phyloP scores from a whole-genome alignment of 2,797 vertebrate species.

The Squalus acanthias region DNA sequence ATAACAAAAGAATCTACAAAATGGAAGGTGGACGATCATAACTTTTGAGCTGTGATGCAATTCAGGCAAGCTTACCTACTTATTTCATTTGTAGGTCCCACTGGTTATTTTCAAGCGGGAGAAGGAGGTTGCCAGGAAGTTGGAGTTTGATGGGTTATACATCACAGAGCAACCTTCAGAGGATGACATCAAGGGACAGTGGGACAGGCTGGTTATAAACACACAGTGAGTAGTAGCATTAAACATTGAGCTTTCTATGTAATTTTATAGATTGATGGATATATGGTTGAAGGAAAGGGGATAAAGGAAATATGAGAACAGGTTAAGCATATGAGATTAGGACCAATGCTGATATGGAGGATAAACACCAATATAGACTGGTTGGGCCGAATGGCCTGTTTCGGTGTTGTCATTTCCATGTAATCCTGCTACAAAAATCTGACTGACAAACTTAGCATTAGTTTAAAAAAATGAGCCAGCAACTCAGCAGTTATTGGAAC shows the following conservation, averaged over 20 bases:
- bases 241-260: neutral
- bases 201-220: slow-evolving; percentile 86
- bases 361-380: neutral
- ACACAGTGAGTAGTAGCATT: slow-evolving; percentile 75
- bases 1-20: neutral
- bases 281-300: neutral
- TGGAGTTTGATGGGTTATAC: slow-evolving; percentile 87
- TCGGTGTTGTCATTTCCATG: neutral
- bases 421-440: neutral
- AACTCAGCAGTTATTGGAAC: neutral
- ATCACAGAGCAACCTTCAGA: slow-evolving; percentile 83
- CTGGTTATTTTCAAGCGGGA: slow-evolving; percentile 87
- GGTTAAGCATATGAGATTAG: neutral
- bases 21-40: neutral
- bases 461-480: neutral
- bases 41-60: neutral
- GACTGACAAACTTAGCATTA: neutral
- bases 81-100: slow-evolving; percentile 63
- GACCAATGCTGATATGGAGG: neutral
- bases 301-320: neutral
- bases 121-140: slow-evolving; percentile 81
- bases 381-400: neutral
- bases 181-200: slow-evolving; percentile 90
- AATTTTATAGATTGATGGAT: neutral
- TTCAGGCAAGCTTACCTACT: neutral